Conservation (phyloP, 1,140 invertebrate species). For the Phymastichus coffea region DNA sequence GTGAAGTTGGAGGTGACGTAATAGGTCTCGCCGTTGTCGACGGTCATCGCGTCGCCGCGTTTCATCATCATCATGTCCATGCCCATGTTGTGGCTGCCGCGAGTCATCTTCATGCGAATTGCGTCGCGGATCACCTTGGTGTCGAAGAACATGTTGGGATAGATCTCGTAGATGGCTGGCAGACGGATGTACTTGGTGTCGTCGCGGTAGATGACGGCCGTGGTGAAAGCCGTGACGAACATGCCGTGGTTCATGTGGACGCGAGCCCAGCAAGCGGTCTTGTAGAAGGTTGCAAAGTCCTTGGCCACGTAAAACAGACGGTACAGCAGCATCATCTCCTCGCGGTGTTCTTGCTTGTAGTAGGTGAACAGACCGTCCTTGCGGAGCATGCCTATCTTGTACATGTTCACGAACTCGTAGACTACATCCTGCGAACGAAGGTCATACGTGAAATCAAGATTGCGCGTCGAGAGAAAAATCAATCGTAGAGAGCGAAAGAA, state of each 20-base stretch:
- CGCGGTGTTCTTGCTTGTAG: conserved; percentile 55
- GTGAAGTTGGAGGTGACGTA: conserved; percentile 49
- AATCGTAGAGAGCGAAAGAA: too few species aligned
- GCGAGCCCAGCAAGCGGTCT: conserved; percentile 65
- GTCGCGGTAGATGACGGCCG: conserved; percentile 62
- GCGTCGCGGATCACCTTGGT: conserved; percentile 37
- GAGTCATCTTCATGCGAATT: conserved; percentile 9
- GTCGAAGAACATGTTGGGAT: conserved; percentile 66
- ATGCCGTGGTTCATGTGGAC: conserved; percentile 64
- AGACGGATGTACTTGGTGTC: conserved; percentile 62
- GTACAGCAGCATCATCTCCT: conserved; percentile 62
- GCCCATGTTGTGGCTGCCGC: not conserved
- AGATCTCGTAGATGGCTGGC: conserved; percentile 68
- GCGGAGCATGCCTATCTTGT: conserved; percentile 52
- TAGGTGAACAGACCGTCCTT: conserved; percentile 46
- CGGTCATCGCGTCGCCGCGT: not conserved
- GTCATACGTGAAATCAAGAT: too few species aligned
- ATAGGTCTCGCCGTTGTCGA: conserved; percentile 39
- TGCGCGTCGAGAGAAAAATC: too few species aligned
- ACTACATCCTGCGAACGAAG: conserved; percentile 40
- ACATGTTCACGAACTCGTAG: conserved; percentile 41
- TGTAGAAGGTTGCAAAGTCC: conserved; percentile 66
- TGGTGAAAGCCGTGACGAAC: conserved; percentile 63
- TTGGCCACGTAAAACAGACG: conserved; percentile 62
- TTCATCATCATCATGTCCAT: not conserved